A percentile compares a stretch with the other conserved stretches of the same genome.
phyloP scores from a whole-genome alignment of 2,797 vertebrate species.

The Lagodon rhomboides region DNA sequence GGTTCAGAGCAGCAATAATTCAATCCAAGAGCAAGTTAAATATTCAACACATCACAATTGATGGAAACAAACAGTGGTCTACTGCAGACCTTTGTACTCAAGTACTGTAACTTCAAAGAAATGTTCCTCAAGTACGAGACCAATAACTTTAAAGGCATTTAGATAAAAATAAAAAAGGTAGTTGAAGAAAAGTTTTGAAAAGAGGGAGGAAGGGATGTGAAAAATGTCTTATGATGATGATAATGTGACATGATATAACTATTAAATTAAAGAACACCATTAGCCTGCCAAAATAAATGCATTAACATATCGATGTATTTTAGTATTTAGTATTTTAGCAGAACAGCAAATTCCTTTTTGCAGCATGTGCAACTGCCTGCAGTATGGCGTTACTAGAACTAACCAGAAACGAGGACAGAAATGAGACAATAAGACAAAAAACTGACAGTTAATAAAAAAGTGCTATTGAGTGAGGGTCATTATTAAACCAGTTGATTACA shows the following conservation, averaged over 20 bases:
- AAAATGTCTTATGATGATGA: background rate
- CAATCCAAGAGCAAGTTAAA: slow-evolving; percentile 24
- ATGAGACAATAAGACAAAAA: no score
- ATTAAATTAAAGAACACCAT: background rate
- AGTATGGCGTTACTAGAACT: no score
- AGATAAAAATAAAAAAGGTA: background rate
- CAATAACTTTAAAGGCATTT: background rate
- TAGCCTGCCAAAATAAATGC: background rate
- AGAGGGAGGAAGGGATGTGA: no score
- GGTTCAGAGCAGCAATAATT: slow-evolving; percentile 41
- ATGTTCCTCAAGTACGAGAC: background rate
- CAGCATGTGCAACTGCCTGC: no score
- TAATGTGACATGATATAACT: background rate
- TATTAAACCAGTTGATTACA: no score
- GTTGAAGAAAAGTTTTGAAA: background rate
- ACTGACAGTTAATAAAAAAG: no score
- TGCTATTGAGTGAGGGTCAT: no score
- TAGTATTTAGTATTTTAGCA: no score
- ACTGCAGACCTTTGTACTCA: background rate
- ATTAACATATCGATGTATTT: background rate
- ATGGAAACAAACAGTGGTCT: slow-evolving; percentile 22
- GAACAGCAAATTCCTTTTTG: no score
- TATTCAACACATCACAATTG: slow-evolving; percentile 18
- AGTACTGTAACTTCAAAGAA: background rate
- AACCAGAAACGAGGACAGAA: no score